Evolutionary conservation across 2,888 invertebrate species (phyloP).

Genomic region (Trissolcus japonicus): DNA sequence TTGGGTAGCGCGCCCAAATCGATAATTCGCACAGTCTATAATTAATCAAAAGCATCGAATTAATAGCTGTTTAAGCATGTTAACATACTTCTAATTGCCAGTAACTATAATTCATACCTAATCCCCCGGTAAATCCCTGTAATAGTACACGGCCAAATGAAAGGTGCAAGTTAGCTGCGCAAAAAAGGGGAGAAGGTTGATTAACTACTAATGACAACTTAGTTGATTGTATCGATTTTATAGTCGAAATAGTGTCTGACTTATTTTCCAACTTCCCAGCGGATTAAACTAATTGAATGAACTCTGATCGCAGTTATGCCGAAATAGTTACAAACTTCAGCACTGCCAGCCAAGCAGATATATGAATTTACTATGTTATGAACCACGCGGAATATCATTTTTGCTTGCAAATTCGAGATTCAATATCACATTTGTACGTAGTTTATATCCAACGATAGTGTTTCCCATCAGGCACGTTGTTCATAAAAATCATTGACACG

Average conservation of each 20-base stretch:
- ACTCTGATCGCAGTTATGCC: neutral
- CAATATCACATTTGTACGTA: too few relatives aligned
- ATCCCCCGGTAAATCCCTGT: neutral
- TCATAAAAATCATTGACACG: too few relatives aligned
- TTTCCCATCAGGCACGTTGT: too few relatives aligned
- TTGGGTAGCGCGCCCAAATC: conserved; percentile 4
- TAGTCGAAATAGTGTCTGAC: conserved; percentile 6
- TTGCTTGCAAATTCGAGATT: too few relatives aligned
- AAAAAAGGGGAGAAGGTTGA: neutral
- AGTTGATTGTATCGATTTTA: conserved; percentile 5
- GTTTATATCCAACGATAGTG: too few relatives aligned
- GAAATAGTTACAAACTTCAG: conserved; percentile 5
- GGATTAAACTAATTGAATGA: neutral
- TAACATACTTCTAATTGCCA: neutral
- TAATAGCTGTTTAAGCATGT: conserved; percentile 7
- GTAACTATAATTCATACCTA: conserved; percentile 7
- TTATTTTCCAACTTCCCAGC: neutral
- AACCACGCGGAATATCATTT: too few relatives aligned
- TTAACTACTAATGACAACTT: conserved; percentile 3
- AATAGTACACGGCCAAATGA: neutral
- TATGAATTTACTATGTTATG: too few relatives aligned
- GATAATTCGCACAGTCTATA: conserved; percentile 8
- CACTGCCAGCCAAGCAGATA: too few relatives aligned
- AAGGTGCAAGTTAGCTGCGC: neutral
- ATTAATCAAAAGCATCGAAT: conserved; percentile 12